phyloP scores from a whole-genome alignment of 1,140 invertebrate species.

The Lucilia sericata region DNA sequence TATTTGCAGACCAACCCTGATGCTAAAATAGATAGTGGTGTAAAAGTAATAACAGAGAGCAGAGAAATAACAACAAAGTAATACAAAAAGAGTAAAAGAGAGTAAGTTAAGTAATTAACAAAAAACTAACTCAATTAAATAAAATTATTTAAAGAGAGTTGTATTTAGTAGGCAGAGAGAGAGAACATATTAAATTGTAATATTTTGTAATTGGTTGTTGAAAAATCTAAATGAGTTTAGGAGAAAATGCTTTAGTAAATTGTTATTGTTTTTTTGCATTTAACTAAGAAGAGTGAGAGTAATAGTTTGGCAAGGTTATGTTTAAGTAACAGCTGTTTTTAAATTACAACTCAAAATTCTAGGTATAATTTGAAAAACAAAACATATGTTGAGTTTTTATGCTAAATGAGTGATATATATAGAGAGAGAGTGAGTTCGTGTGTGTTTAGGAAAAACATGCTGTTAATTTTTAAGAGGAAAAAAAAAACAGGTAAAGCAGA shows the following conservation, averaged over 20 bases:
- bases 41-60: conserved; percentile 1
- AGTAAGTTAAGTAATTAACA: background rate
- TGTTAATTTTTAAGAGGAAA: background rate
- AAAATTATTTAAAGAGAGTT: background rate
- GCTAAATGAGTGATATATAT: background rate
- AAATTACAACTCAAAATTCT: background rate
- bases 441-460: too few species aligned
- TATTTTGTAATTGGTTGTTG: conserved; percentile 21
- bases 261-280: background rate
- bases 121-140: background rate
- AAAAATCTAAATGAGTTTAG: background rate
- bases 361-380: background rate
- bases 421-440: background rate
- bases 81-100: background rate
- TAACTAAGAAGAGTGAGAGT: background rate
- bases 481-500: background rate
- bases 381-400: conserved; percentile 24
- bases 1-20: too few species aligned
- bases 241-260: background rate
- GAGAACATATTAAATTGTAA: background rate
- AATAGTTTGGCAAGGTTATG: background rate
- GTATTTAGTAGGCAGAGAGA: background rate
- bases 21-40: too few species aligned
- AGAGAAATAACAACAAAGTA: background rate
- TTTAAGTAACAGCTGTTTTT: conserved; percentile 14